Percentiles rank a stretch among this genome's conserved stretches.
Conservation (phyloP, 2,113 vertebrate genomes). For the Actenoides lindsayi region DNA sequence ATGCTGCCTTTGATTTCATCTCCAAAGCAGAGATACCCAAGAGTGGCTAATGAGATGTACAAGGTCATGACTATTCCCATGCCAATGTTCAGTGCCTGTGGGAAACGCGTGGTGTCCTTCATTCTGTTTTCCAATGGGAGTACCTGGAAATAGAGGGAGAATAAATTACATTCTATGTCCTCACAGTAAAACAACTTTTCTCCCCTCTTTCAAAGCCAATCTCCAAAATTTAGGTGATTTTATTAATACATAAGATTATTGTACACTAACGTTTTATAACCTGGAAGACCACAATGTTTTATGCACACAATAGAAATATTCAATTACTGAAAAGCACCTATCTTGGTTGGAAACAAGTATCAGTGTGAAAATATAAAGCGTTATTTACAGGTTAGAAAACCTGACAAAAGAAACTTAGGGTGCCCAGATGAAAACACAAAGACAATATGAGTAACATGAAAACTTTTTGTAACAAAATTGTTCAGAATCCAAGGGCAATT, state of each 20-base stretch:
- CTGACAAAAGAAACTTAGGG: not conserved
- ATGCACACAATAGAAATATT: not conserved
- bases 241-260: not conserved
- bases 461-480: not conserved
- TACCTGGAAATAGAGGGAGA: constrained; percentile 71
- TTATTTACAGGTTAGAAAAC: not conserved
- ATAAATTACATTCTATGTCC: not conserved
- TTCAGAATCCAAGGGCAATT: not conserved
- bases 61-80: constrained; percentile 84
- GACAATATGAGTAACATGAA: not conserved
- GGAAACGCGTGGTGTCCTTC: constrained; percentile 81
- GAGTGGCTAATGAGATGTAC: constrained; percentile 83
- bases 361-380: not conserved
- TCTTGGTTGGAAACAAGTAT: not conserved
- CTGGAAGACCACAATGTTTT: not conserved
- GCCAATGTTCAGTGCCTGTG: constrained; percentile 81
- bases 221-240: not conserved
- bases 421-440: not conserved
- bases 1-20: constrained; percentile 88
- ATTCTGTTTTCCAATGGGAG: constrained; percentile 91
- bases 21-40: constrained; percentile 87
- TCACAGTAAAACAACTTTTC: not conserved
- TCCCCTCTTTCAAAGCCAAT: not conserved
- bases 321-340: not conserved
- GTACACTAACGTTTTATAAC: not conserved